These are phyloP conservation scores for Triplophysa siluroides DNA, from an alignment of 2,113 vertebrate genomes.

Conservation along the genomic window DNA sequence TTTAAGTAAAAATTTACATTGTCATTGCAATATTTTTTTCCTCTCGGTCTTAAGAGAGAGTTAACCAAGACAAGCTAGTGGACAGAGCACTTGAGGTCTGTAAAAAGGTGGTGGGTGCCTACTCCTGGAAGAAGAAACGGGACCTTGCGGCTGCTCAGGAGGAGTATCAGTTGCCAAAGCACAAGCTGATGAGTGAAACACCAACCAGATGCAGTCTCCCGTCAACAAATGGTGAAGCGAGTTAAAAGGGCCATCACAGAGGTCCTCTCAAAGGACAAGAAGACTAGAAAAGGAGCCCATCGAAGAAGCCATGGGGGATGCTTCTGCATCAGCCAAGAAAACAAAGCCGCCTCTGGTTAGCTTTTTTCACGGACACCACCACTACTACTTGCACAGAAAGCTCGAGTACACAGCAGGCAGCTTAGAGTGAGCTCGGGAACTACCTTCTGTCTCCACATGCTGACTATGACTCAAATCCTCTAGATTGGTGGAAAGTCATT, in stretches of 20 bases:
- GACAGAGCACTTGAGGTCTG: neutral
- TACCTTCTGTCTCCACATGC: conserved; percentile 8
- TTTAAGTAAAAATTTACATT: too few relatives aligned
- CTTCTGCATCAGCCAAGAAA: conserved; percentile 11
- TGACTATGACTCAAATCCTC: conserved; percentile 29
- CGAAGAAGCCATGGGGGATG: neutral
- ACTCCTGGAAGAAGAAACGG: conserved; percentile 28
- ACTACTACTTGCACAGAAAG: too few relatives aligned
- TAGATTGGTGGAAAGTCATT: conserved; percentile 39
- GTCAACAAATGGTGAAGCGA: neutral
- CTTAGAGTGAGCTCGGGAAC: neutral
- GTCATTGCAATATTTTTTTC: neutral
- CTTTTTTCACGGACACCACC: too few relatives aligned
- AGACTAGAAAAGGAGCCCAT: conserved; percentile 9
- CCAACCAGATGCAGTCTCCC: conserved; percentile 22
- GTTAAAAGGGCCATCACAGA: conserved; percentile 18
- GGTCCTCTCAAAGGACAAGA: conserved; percentile 19
- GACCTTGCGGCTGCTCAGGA: conserved; percentile 33
- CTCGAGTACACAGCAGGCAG: too few relatives aligned
- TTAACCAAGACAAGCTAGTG: neutral
- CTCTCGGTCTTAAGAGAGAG: neutral
- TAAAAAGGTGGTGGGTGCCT: conserved; percentile 11
- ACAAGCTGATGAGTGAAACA: conserved; percentile 17
- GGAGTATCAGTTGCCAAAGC: conserved; percentile 25
- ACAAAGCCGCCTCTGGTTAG: neutral